Base-by-base conservation (phyloP, 2,797 vertebrate genomes). In the Lepilemur ruficaudatus region DNA sequence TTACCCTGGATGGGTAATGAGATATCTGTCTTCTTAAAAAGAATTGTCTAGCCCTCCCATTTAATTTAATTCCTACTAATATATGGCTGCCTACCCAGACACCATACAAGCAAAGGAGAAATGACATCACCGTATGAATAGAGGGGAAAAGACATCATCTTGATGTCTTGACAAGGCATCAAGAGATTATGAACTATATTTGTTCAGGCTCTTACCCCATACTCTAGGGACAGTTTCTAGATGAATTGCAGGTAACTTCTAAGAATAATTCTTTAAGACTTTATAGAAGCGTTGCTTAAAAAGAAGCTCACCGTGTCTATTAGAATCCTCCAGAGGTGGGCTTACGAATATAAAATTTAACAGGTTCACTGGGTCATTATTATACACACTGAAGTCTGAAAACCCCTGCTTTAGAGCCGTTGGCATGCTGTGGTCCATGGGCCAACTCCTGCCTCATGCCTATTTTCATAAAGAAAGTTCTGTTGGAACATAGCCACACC, bases 11-110 rank as follows among this genome's bases (percentile, higher is more conserved):
- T 90, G n/a, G 32, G 25, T 73, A 43, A 63, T 86, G 23, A 73
- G 32, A 72, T 73, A 84, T 46, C n/a, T 95, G 52, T 73, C 50
- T 93, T 82, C 57, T 78, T 89, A 20, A 80, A 76, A 93, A 95
- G 50, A 32, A 80, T 50, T 61, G 52, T 61, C 61, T 55, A 80
- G 15, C 15, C 22, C 28, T 91, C 85, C 43, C 70, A 86, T 83
- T 91, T 89, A 86, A 86, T 85, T 91, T 85, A 72, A 73, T n/a
- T 69, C 50, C 23, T 57, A 63, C 15, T 59, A 78, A 83, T 15
- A 52, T 32, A 61, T 70, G 23, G 25, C 61, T 82, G 4, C 35
- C 15, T 28, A 32, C 20, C n/a, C 23, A 89, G 52, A 73, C 17
- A 48, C 35, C 65, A 55, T 50, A 38, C n/a, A 92, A 94, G 63